These are phyloP conservation scores for Mungos mungo DNA, from an alignment of 2,113 vertebrate genomes.

Conservation along the genomic window DNA sequence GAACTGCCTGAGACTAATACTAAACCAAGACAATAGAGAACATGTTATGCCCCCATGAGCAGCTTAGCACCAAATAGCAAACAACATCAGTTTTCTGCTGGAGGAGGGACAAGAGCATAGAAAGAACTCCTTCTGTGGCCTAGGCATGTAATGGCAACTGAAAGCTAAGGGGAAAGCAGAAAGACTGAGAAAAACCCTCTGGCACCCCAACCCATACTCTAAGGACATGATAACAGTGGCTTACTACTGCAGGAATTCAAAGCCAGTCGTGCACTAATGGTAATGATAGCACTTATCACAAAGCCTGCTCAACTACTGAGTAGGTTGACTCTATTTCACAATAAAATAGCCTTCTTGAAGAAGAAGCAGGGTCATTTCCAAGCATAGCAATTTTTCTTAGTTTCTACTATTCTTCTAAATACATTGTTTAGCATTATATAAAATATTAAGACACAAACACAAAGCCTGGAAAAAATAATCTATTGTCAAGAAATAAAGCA, in stretches of 20 bases:
- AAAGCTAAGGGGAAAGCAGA: background rate
- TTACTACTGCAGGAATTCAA: background rate
- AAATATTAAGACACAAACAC: slow-evolving; percentile 9
- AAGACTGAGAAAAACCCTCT: background rate
- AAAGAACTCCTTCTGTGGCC: slow-evolving; percentile 40
- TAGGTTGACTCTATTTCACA: slow-evolving; percentile 5
- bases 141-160: slow-evolving; percentile 15
- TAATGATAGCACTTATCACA: slow-evolving; percentile 23
- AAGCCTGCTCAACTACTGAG: background rate
- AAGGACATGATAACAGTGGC: background rate
- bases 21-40: background rate
- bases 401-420: slow-evolving; percentile 10
- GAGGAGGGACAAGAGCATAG: background rate
- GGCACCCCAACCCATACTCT: background rate
- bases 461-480: background rate
- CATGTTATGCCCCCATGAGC: background rate
- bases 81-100: background rate
- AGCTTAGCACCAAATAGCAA: slow-evolving; percentile 18
- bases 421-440: background rate
- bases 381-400: background rate
- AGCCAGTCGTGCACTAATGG: background rate
- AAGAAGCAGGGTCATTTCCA: background rate
- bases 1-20: background rate
- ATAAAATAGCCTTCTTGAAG: background rate
- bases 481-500: slow-evolving; percentile 37